Percentiles rank a stretch among this genome's conserved stretches.
Conservation (phyloP, 2,797 vertebrate genomes). For the Anniella stebbinsi region DNA sequence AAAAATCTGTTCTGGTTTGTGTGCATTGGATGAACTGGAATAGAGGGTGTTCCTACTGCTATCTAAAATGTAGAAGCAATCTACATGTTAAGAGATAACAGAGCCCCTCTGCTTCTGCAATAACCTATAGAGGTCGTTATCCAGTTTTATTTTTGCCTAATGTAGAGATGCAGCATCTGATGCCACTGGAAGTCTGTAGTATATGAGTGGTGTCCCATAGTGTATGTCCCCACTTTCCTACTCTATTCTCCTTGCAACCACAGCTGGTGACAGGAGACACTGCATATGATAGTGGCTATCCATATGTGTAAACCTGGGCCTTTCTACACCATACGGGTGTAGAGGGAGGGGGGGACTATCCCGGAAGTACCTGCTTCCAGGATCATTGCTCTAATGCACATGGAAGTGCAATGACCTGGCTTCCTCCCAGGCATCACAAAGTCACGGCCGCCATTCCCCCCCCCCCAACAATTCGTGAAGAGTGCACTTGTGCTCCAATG, state of each 20-base stretch:
- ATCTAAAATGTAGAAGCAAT: background rate
- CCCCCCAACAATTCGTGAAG: too few relatives aligned
- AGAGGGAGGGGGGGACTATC: too few relatives aligned
- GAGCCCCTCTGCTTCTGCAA: background rate
- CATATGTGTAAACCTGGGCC: background rate
- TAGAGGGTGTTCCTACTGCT: background rate
- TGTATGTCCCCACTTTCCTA: background rate
- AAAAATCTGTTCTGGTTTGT: too few relatives aligned
- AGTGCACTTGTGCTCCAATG: too few relatives aligned
- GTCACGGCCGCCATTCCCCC: too few relatives aligned
- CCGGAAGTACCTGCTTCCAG: too few relatives aligned
- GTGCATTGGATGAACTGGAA: too few relatives aligned
- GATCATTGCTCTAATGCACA: too few relatives aligned
- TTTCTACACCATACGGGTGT: too few relatives aligned
- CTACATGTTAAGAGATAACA: background rate
- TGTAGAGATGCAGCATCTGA: background rate
- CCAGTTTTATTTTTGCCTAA: background rate
- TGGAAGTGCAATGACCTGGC: too few relatives aligned
- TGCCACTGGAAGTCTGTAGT: background rate
- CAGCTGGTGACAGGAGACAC: background rate
- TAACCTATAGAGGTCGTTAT: background rate
- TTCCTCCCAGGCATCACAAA: too few relatives aligned
- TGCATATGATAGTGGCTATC: background rate
- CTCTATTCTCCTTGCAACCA: background rate
- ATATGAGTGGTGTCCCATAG: too few relatives aligned